These are phyloP conservation scores for Leptothorax acervorum DNA, from an alignment of 2,888 invertebrate genomes.

Conservation along the genomic window DNA sequence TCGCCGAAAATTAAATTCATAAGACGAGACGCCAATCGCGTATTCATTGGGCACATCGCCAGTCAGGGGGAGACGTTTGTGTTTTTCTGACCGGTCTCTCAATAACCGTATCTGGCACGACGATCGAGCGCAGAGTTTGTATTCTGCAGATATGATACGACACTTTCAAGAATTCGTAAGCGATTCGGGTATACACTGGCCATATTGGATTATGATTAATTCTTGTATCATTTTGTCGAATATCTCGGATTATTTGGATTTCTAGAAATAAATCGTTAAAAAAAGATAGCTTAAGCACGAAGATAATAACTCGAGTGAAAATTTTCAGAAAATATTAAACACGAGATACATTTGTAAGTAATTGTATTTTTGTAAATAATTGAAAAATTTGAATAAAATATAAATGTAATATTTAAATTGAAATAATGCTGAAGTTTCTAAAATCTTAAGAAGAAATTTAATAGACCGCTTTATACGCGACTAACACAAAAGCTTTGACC, in stretches of 20 bases:
- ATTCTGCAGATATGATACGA: constrained; percentile 24
- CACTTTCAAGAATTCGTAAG: constrained; percentile 26
- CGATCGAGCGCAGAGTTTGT: neutral
- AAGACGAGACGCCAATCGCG: constrained; percentile 77
- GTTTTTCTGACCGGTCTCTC: constrained; percentile 45
- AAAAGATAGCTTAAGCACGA: neutral
- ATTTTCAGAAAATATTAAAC: neutral
- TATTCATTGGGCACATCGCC: constrained; percentile 78
- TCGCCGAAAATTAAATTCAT: constrained; percentile 82
- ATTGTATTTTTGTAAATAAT: neutral
- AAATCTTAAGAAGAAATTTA: constrained; percentile 5
- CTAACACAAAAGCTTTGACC: neutral
- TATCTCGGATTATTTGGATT: neutral
- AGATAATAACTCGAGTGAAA: neutral
- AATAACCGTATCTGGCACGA: constrained; percentile 27
- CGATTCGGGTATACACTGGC: neutral
- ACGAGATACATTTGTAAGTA: neutral
- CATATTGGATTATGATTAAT: constrained; percentile 25
- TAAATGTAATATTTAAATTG: neutral
- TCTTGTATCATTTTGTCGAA: neutral
- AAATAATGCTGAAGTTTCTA: neutral
- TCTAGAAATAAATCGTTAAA: neutral
- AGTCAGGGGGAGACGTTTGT: constrained; percentile 50
- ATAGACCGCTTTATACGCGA: neutral
- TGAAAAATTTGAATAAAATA: neutral